Percentiles rank a stretch among this genome's conserved stretches.
These are phyloP conservation scores for Papilio dardanus DNA, from an alignment of 1,140 invertebrate genomes.

Conservation along the genomic window DNA sequence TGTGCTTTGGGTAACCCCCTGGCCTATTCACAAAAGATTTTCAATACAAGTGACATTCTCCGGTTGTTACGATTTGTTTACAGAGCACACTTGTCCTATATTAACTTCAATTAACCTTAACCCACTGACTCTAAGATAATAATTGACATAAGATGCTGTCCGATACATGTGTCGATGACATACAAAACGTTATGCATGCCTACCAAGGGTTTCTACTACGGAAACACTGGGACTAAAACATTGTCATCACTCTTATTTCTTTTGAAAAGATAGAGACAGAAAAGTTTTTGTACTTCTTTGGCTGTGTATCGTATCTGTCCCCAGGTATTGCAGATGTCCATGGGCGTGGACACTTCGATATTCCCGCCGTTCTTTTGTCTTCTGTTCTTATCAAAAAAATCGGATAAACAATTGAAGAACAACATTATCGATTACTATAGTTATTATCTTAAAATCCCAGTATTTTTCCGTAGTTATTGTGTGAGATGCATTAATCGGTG, in stretches of 20 bases:
- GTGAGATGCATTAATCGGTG: slow-evolving; percentile 11
- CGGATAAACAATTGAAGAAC: too few species aligned
- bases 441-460: neutral
- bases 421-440: slow-evolving; percentile 6
- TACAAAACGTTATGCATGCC: neutral
- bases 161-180: neutral
- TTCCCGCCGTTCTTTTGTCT: too few species aligned
- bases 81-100: neutral
- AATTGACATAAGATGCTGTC: slow-evolving; percentile 33
- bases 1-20: too few species aligned
- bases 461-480: neutral
- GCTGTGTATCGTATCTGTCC: too few species aligned
- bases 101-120: slow-evolving; percentile 38
- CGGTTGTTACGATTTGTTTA: slow-evolving; percentile 1
- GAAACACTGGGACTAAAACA: too few species aligned
- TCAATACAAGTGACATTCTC: neutral
- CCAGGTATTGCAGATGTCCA: too few species aligned
- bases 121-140: slow-evolving; percentile 37
- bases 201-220: neutral
- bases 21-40: neutral
- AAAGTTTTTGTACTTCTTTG: too few species aligned
- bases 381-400: too few species aligned
- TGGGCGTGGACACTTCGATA: too few species aligned
- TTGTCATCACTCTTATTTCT: neutral
- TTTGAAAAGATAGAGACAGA: neutral